Evolutionary conservation across 2,797 vertebrate species (phyloP).

Genomic region (Lates japonicus): DNA sequence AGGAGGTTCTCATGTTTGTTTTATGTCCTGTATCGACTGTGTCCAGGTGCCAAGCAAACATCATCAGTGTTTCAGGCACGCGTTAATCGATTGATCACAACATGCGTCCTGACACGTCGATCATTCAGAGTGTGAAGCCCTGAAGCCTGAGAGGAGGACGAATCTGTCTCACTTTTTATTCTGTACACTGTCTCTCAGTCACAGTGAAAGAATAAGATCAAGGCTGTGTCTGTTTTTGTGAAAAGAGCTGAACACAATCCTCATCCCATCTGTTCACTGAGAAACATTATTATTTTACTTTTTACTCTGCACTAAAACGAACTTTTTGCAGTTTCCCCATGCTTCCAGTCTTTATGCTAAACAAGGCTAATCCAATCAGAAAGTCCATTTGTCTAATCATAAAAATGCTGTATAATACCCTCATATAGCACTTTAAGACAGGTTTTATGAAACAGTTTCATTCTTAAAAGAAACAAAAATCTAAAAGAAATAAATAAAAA

Average conservation of each 20-base stretch:
- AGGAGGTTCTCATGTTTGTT: conserved; percentile 42
- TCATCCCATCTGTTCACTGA: background rate
- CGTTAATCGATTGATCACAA: conserved; percentile 44
- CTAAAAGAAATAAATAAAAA: too few relatives aligned
- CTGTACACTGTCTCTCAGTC: background rate
- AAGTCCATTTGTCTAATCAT: too few relatives aligned
- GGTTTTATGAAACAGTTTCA: too few relatives aligned
- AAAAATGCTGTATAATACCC: too few relatives aligned
- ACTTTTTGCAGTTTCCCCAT: too few relatives aligned
- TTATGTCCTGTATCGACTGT: conserved; percentile 10
- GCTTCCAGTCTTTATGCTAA: too few relatives aligned
- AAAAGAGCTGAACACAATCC: background rate
- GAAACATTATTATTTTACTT: background rate
- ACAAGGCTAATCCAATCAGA: too few relatives aligned
- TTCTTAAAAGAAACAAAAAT: too few relatives aligned
- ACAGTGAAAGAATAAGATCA: background rate
- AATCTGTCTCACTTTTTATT: background rate
- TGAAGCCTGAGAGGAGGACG: background rate
- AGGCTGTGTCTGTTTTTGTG: background rate
- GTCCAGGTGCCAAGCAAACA: conserved; percentile 9
- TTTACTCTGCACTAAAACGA: background rate
- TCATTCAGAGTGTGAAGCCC: background rate
- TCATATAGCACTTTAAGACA: too few relatives aligned
- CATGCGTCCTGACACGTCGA: conserved; percentile 2
- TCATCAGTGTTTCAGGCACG: conserved; percentile 16